Evolutionary conservation across 2,888 invertebrate genomes (phyloP).

Genomic region (Falcaria lacertinaria): DNA sequence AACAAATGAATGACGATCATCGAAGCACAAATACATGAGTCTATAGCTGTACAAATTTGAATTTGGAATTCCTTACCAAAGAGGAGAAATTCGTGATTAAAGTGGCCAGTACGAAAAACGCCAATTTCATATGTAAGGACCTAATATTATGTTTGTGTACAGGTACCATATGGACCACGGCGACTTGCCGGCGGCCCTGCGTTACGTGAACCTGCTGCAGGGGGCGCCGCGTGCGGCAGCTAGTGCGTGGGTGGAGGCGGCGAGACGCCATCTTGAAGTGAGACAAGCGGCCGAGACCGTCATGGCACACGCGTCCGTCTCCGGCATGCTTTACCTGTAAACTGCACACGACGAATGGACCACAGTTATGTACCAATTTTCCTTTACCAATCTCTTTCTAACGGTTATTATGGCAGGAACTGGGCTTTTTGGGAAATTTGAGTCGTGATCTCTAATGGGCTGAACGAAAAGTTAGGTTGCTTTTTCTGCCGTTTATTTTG

Average conservation of each 20-base stretch:
- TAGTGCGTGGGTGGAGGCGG: constrained; percentile 91
- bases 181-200: constrained; percentile 90
- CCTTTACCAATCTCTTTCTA: background rate
- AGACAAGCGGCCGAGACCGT: constrained; percentile 94
- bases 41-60: no score
- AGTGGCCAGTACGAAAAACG: no score
- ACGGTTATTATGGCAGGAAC: no score
- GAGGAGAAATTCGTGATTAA: no score
- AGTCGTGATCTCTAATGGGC: background rate
- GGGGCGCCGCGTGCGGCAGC: constrained; percentile 94
- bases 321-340: constrained; percentile 77
- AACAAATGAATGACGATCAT: no score
- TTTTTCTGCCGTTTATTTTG: no score
- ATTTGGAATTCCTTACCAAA: no score
- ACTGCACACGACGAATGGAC: background rate
- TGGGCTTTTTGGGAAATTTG: background rate
- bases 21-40: no score
- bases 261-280: constrained; percentile 90
- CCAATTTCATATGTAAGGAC: no score
- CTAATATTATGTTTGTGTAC: no score
- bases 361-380: constrained; percentile 1
- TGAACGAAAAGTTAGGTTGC: no score
- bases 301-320: constrained; percentile 94
- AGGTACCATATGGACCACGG: constrained; percentile 94
- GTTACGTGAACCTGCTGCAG: constrained; percentile 93